Conservation (phyloP, 2,797 vertebrate genomes). For the Pachyuromys duprasi region DNA sequence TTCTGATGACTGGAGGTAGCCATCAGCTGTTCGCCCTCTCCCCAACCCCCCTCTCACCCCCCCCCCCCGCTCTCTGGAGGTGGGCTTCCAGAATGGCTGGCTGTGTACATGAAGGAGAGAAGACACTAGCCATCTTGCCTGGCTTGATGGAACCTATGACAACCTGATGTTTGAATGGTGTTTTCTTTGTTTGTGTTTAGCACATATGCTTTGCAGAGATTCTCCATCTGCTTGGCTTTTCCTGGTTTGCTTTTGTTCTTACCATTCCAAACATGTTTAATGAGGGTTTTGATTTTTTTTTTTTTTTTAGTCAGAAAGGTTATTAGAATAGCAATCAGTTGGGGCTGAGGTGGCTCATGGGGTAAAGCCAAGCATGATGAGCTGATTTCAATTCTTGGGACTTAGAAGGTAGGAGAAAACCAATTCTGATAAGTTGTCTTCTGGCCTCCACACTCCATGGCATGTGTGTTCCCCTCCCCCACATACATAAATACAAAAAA, state of each 20-base stretch:
- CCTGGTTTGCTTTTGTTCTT: conserved; percentile 7
- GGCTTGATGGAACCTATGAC: background rate
- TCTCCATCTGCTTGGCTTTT: background rate
- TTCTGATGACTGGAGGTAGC: background rate
- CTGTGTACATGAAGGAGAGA: background rate
- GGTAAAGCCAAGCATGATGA: background rate
- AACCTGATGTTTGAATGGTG: background rate
- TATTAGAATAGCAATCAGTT: background rate
- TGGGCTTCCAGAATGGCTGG: background rate
- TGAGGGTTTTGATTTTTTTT: background rate
- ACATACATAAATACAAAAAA: background rate
- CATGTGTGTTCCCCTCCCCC: background rate
- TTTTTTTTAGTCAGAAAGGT: conserved; percentile 15
- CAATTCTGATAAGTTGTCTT: background rate
- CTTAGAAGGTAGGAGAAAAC: background rate
- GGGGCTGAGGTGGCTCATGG: background rate
- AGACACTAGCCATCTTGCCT: background rate
- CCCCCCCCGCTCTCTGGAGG: background rate
- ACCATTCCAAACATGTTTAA: background rate
- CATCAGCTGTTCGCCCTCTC: background rate
- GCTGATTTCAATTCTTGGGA: background rate
- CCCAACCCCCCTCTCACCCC: no score
- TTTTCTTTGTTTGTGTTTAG: conserved; percentile 25
- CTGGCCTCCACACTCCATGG: no score
- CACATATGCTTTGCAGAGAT: background rate